Evolutionary conservation across 2,113 vertebrate species (phyloP).

Genomic region (Archocentrus centrarchus): DNA sequence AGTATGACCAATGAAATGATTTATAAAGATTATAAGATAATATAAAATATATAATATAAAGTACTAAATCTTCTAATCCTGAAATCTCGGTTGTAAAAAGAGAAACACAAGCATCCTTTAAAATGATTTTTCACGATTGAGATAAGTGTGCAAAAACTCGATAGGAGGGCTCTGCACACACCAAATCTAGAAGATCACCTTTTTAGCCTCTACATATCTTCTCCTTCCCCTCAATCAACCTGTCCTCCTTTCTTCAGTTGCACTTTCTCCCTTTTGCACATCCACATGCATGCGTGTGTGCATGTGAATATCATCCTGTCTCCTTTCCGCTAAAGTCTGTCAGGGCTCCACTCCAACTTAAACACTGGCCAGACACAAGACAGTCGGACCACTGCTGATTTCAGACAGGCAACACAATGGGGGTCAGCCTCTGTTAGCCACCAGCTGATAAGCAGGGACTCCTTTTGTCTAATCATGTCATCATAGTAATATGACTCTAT

Average conservation of each 20-base stretch:
- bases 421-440: conserved; percentile 36
- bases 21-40: neutral
- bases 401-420: conserved; percentile 41
- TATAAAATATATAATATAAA: no score
- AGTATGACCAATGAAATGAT: neutral
- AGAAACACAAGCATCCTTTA: neutral
- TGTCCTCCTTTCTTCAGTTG: conserved; percentile 35
- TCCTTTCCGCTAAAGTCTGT: conserved; percentile 49
- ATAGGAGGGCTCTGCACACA: neutral
- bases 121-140: neutral
- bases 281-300: neutral
- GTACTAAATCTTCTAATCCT: no score
- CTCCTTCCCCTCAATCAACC: conserved; percentile 18
- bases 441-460: conserved; percentile 39
- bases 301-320: conserved; percentile 46
- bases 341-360: conserved; percentile 62
- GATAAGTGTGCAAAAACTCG: neutral
- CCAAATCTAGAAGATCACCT: neutral
- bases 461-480: conserved; percentile 35
- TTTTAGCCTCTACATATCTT: conserved; percentile 7
- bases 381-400: conserved; percentile 39
- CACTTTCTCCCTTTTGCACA: conserved; percentile 33
- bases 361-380: conserved; percentile 67
- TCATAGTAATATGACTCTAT: conserved; percentile 3
- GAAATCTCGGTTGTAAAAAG: neutral